A percentile compares a stretch with the other conserved stretches of the same genome.
Evolutionary conservation across 2,888 invertebrate genomes (phyloP).

Genomic region (Onchidella celtica): DNA sequence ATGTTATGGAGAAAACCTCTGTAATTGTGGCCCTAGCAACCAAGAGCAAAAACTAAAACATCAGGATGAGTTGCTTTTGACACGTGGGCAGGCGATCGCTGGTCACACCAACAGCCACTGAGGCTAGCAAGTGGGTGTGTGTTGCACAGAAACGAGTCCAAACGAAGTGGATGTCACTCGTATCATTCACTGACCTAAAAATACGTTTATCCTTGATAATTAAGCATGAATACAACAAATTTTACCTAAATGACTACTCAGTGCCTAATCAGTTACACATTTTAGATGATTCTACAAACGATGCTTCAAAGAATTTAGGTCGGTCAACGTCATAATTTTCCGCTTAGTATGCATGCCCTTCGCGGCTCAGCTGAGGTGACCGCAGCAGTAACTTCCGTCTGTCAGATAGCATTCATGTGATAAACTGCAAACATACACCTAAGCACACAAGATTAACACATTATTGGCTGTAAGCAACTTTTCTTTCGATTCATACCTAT

Average conservation of each 20-base stretch:
- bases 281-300: background rate
- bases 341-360: slow-evolving; percentile 60
- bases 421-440: background rate
- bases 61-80: slow-evolving; percentile 46
- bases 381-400: slow-evolving; percentile 50
- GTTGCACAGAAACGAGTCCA: slow-evolving; percentile 50
- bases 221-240: slow-evolving; percentile 31
- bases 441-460: background rate
- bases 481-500: no score
- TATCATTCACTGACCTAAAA: slow-evolving; percentile 51
- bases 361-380: slow-evolving; percentile 53
- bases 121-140: slow-evolving; percentile 46
- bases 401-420: slow-evolving; percentile 9
- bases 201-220: slow-evolving; percentile 44
- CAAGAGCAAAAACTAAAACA: slow-evolving; percentile 46
- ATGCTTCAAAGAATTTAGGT: slow-evolving; percentile 66
- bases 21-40: slow-evolving; percentile 33
- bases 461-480: background rate
- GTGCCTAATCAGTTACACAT: slow-evolving; percentile 1
- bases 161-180: slow-evolving; percentile 44
- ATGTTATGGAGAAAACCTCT: slow-evolving; percentile 43
- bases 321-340: slow-evolving; percentile 70
- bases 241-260: background rate
- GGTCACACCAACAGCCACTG: slow-evolving; percentile 45
- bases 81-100: slow-evolving; percentile 49